phyloP scores from a whole-genome alignment of 2,797 vertebrate species.

The Sebastes hopkinsi region DNA sequence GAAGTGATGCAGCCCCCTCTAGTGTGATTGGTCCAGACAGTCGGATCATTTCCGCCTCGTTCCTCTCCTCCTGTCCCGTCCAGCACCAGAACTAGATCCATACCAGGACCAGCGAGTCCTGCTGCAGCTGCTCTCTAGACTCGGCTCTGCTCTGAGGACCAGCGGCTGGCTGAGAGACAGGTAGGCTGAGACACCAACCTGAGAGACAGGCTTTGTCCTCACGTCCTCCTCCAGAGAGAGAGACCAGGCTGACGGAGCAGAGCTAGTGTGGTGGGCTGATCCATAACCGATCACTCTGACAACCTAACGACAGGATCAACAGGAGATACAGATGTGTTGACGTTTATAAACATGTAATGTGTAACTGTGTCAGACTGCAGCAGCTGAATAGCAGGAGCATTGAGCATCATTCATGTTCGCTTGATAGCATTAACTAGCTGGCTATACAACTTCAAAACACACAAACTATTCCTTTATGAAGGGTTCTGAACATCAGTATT shows the following conservation, averaged over 20 bases:
- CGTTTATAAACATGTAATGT: neutral
- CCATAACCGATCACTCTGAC: neutral
- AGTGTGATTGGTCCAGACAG: conserved; percentile 61
- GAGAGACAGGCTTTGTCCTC: conserved; percentile 58
- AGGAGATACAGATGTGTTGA: accelerated
- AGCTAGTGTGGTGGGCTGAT: conserved; percentile 26
- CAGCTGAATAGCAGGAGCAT: neutral
- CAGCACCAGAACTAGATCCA: neutral
- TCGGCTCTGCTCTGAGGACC: neutral
- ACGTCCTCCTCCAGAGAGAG: neutral
- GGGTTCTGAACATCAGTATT: no score
- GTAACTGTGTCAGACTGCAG: neutral
- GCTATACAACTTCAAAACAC: no score
- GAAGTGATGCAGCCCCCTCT: conserved; percentile 8
- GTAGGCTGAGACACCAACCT: conserved; percentile 13
- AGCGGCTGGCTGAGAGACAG: conserved; percentile 13
- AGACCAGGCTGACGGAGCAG: conserved; percentile 37
- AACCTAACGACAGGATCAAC: accelerated
- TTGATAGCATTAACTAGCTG: conserved; percentile 42
- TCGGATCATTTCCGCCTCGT: conserved; percentile 28
- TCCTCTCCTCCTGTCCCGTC: neutral
- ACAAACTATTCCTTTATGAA: no score
- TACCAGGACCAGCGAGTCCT: neutral
- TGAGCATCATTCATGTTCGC: conserved; percentile 1
- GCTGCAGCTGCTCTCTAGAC: neutral